Evolutionary conservation across 92 coral and sea anemone genomes (phyloP), one percentile per base, ranked within the genome.

Genomic region (Epizoanthus scotinus): DNA sequence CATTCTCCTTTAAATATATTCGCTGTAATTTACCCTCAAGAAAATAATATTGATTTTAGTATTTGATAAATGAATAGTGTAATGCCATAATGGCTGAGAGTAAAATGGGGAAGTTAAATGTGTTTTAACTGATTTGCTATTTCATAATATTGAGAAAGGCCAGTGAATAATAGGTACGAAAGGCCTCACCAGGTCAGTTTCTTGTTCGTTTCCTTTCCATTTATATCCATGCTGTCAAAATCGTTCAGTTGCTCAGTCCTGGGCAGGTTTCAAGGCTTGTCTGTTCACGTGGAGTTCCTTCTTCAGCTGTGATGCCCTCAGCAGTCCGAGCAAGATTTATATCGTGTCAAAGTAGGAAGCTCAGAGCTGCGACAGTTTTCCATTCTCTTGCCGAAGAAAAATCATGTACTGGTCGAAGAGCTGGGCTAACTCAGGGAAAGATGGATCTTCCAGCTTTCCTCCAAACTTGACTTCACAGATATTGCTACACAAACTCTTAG

Each of bases 191-290:
- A 75, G 67, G 21, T 58, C 10, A 13, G 52, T 25, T 75, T 67
- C 28, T 75, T 75, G 81, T 75, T 75, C 6, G 68, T 75, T 53
- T 44, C 63, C 19, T 57, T 58, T 38, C 38, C 57, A 24, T 40
- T 75, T 59, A 19, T 62, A 38, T 62, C 29, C 18, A 62, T 22
- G 21, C 26, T 58, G 49, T 75, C 81, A 57, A 59, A 58, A 60
- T 60, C 81, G 7, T 59, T 60, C 40, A 92, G 84, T 70, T 85
- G 93, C 52, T 90, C n/a, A n/a, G n/a, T n/a, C 97, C 71, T 90
- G 93, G 3, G 97, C 92, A 42, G 78, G 21, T 55, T 84, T 91
- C 28, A 90, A 87, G 17, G 94, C 90, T 73, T 90, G 84, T 83
- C 85, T 87, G 2, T 94, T 88, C 7, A 89, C 87, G 18, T 74